Conservation (phyloP, 1,140 invertebrate genomes). For the Drosophila simulans region DNA sequence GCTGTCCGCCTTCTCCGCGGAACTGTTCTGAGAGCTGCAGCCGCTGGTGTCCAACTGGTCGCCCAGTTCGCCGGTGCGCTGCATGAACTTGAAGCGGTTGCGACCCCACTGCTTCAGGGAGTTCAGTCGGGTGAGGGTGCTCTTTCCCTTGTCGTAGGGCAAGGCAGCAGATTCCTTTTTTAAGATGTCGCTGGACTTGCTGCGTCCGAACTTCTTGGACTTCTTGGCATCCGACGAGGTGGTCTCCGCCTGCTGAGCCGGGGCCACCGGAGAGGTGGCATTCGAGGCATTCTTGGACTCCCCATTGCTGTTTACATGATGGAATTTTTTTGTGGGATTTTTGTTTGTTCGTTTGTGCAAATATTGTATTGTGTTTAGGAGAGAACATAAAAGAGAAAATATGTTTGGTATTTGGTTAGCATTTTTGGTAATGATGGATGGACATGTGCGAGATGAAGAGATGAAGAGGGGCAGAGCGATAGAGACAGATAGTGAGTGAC, state of each 20-base stretch:
- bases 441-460: conserved; percentile 49
- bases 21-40: conserved; percentile 83
- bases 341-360: conserved; percentile 46
- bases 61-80: conserved; percentile 85
- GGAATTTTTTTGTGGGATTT: conserved; percentile 17
- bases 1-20: conserved; percentile 64
- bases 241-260: conserved; percentile 13
- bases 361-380: conserved; percentile 43
- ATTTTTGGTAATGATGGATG: conserved; percentile 67
- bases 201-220: conserved; percentile 85
- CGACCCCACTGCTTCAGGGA: conserved; percentile 93
- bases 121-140: conserved; percentile 90
- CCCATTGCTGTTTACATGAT: conserved; percentile 60
- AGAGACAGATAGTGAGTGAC: conserved; percentile 6
- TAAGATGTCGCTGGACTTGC: conserved; percentile 89
- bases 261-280: conserved; percentile 53
- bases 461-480: conserved; percentile 5
- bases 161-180: conserved; percentile 85
- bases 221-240: conserved; percentile 49
- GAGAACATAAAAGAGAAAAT: conserved; percentile 78
- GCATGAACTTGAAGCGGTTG: conserved; percentile 90
- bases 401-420: conserved; percentile 79
- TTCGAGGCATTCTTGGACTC: conserved; percentile 67
- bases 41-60: conserved; percentile 83
- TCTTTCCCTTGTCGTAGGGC: conserved; percentile 86